Evolutionary conservation across 2,888 invertebrate species (phyloP).

Genomic region (Dryadula phaetusa): DNA sequence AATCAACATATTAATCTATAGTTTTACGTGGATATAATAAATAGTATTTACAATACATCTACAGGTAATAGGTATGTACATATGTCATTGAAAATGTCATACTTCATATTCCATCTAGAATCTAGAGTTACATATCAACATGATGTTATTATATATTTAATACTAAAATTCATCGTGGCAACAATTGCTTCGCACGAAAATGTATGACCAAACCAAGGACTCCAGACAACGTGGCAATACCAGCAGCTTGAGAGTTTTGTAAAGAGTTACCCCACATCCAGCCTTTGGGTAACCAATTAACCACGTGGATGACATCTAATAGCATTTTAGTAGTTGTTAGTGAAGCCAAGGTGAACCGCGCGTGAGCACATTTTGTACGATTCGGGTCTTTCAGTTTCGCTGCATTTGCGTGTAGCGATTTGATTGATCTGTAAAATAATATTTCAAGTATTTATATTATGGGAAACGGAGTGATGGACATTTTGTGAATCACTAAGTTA

Average conservation of each 20-base stretch:
- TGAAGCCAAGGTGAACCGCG: conserved; percentile 66
- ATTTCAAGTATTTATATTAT: too few species aligned
- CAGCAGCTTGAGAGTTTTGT: conserved; percentile 58
- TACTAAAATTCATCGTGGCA: conserved; percentile 45
- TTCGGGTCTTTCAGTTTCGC: conserved; percentile 55
- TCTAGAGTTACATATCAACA: neutral
- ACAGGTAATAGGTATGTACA: neutral
- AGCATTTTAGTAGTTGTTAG: conserved; percentile 69
- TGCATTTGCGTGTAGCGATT: conserved; percentile 61
- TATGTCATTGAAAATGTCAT: neutral
- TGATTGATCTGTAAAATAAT: conserved; percentile 63
- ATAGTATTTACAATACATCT: neutral
- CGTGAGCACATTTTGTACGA: conserved; percentile 64
- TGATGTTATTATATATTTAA: neutral
- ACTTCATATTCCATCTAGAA: neutral
- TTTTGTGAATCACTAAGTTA: too few species aligned
- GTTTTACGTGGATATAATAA: neutral
- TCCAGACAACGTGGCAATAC: conserved; percentile 64
- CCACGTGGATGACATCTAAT: conserved; percentile 90
- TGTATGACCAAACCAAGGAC: conserved; percentile 66
- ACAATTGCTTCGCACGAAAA: conserved; percentile 65
- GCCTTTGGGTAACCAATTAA: conserved; percentile 91
- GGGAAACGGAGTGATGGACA: too few species aligned
- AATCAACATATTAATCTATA: too few species aligned
- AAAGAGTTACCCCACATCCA: conserved; percentile 92